phyloP scores from a whole-genome alignment of 2,797 vertebrate genomes.

The Sebastes oblongus region DNA sequence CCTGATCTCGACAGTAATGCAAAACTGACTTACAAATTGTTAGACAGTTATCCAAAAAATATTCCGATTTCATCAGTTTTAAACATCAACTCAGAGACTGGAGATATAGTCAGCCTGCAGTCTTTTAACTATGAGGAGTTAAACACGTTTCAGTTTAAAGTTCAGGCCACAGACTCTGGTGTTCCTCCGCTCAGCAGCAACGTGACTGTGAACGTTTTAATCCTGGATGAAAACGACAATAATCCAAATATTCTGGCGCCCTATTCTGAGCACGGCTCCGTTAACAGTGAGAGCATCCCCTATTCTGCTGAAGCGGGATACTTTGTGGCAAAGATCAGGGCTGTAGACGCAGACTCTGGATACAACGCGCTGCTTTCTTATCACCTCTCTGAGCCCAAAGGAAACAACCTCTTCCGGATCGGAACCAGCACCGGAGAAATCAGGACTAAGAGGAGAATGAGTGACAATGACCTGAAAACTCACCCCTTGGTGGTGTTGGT shows the following conservation, averaged over 20 bases:
- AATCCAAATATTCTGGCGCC: slow-evolving; percentile 67
- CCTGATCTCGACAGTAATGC: slow-evolving; percentile 79
- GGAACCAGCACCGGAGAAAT: slow-evolving; percentile 55
- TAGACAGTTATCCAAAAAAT: slow-evolving; percentile 77
- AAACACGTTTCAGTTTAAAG: slow-evolving; percentile 61
- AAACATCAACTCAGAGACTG: slow-evolving; percentile 69
- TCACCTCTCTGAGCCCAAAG: too few species aligned
- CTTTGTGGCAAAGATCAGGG: background rate
- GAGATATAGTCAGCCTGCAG: slow-evolving; percentile 47
- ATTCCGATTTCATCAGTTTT: slow-evolving; percentile 72
- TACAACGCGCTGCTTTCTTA: too few species aligned
- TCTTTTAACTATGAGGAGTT: slow-evolving; percentile 54
- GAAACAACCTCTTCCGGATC: too few species aligned
- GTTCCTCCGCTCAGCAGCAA: slow-evolving; percentile 69
- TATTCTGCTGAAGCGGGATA: slow-evolving; percentile 67
- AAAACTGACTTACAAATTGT: slow-evolving; percentile 80
- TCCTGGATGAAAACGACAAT: slow-evolving; percentile 68
- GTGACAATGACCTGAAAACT: slow-evolving; percentile 65
- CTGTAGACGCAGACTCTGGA: too few species aligned
- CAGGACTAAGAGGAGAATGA: slow-evolving; percentile 64
- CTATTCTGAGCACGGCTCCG: slow-evolving; percentile 84
- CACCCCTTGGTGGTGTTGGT: slow-evolving; percentile 79
- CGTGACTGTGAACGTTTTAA: slow-evolving; percentile 61
- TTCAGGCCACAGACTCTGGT: slow-evolving; percentile 57
- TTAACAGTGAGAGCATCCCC: slow-evolving; percentile 83